Conservation (phyloP, 2,888 invertebrate species). For the Oasisia sp. region DNA sequence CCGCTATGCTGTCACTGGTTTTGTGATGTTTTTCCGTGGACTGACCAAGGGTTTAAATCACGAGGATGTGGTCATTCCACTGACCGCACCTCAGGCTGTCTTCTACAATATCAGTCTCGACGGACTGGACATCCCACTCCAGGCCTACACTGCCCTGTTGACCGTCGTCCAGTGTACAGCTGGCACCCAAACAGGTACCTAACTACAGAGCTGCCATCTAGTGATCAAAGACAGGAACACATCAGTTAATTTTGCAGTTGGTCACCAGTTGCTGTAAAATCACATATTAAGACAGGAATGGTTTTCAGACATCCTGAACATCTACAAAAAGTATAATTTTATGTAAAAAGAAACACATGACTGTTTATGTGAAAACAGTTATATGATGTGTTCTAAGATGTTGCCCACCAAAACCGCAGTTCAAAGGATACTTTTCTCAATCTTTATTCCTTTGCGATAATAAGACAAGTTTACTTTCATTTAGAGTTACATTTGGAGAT, state of each 20-base stretch:
- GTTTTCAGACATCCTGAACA: no score
- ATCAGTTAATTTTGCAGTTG: no score
- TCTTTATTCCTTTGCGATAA: neutral
- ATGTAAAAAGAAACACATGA: neutral
- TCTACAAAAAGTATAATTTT: neutral
- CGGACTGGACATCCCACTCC: conserved; percentile 39
- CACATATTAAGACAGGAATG: no score
- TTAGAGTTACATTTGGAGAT: neutral
- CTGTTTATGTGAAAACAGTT: no score
- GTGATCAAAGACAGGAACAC: neutral
- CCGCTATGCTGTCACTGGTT: conserved; percentile 29
- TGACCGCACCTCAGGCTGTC: conserved; percentile 35
- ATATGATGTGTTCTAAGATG: no score
- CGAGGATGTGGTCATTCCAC: neutral
- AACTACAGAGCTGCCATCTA: neutral
- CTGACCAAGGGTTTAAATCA: neutral
- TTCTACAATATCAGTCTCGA: conserved; percentile 44
- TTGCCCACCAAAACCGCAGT: no score
- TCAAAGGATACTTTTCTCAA: no score
- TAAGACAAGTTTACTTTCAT: neutral
- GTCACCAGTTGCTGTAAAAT: no score
- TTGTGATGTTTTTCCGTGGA: conserved; percentile 30
- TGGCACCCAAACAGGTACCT: conserved; percentile 5
- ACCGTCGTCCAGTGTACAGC: conserved; percentile 31
- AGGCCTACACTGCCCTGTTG: conserved; percentile 39